Conservation (phyloP, 1,140 invertebrate species). For the Armadillidium nasatum region DNA sequence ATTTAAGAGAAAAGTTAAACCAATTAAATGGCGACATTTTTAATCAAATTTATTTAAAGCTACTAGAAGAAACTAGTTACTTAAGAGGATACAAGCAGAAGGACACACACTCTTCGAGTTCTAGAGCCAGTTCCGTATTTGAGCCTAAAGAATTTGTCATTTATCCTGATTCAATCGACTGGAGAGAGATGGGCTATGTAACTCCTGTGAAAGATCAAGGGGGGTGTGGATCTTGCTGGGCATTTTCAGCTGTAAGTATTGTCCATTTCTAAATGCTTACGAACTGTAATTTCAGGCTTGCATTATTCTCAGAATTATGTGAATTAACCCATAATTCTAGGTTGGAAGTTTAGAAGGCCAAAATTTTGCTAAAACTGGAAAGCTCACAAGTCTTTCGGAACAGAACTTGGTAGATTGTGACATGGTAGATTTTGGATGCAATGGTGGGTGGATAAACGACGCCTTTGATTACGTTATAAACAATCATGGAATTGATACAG, state of each 20-base stretch:
- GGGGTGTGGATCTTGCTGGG: background rate
- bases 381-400: background rate
- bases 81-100: too few relatives aligned
- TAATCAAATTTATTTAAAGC: too few relatives aligned
- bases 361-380: background rate
- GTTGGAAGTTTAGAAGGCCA: constrained; percentile 56
- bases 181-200: constrained; percentile 41
- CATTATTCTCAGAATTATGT: background rate
- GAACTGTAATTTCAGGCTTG: too few relatives aligned
- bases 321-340: constrained; percentile 50
- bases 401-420: constrained; percentile 19
- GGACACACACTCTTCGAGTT: too few relatives aligned
- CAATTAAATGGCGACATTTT: too few relatives aligned
- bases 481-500: background rate
- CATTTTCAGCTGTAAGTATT: constrained; percentile 12
- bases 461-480: constrained; percentile 17
- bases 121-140: too few relatives aligned
- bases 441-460: background rate
- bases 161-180: too few relatives aligned
- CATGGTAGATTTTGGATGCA: background rate
- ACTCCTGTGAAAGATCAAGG: constrained; percentile 52
- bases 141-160: too few relatives aligned
- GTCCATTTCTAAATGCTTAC: background rate
- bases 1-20: too few relatives aligned
- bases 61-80: too few relatives aligned